Evolutionary conservation across 2,113 vertebrate genomes (phyloP).

Genomic region (Entelurus aequoreus): DNA sequence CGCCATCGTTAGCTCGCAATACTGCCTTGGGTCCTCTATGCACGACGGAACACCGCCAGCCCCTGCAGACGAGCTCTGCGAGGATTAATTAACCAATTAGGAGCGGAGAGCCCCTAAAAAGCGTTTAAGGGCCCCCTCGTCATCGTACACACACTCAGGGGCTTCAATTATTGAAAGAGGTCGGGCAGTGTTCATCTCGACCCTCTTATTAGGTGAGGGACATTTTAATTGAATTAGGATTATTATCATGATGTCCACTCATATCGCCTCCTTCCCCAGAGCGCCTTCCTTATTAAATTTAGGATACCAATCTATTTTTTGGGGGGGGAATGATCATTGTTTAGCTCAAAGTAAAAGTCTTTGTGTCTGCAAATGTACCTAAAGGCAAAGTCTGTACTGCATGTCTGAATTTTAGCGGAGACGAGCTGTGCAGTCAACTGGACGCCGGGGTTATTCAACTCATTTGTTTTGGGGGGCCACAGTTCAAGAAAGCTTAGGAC

Average conservation of each 20-base stretch:
- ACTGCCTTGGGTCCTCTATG: constrained; percentile 10
- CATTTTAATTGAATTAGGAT: constrained; percentile 74
- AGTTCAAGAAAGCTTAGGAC: no score
- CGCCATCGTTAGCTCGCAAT: constrained; percentile 13
- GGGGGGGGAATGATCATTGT: constrained; percentile 19
- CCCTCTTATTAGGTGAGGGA: constrained; percentile 54
- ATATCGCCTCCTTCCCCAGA: constrained; percentile 11
- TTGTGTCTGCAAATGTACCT: constrained; percentile 29
- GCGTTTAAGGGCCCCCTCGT: constrained; percentile 51
- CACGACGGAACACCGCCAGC: constrained; percentile 36
- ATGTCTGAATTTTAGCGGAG: constrained; percentile 1
- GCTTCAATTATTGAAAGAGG: constrained; percentile 54
- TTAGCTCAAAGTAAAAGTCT: constrained; percentile 27
- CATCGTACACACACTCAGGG: constrained; percentile 26
- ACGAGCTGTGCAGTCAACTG: no score
- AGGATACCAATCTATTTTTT: constrained; percentile 5
- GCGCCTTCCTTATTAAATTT: constrained; percentile 35
- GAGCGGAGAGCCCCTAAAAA: constrained; percentile 58
- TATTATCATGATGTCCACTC: constrained; percentile 52
- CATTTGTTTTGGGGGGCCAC: no score
- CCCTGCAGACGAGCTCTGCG: constrained; percentile 47
- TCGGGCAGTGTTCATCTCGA: constrained; percentile 21
- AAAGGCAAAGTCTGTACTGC: constrained; percentile 30
- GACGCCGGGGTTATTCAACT: no score
- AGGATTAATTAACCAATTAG: constrained; percentile 75